Base-by-base conservation (phyloP, 2,797 vertebrate species). In the Dipus sagitta region DNA sequence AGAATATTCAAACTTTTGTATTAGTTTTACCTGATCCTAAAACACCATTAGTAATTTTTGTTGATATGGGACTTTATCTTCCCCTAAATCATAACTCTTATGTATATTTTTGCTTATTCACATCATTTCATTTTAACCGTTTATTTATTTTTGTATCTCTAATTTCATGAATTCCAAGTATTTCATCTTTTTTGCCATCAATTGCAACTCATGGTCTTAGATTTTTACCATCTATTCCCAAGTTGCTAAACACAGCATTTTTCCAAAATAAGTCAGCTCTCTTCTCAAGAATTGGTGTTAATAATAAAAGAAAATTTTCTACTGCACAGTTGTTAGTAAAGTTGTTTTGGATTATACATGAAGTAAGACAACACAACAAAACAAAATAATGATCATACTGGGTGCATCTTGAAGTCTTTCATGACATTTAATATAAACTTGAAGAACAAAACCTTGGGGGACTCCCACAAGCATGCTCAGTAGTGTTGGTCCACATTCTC, bases 1-100 rank as follows among this genome's bases (percentile, higher is more conserved):
- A 78, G 71, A 82, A 58, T 32, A 13, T 30, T 78, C 54, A 58
- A 17, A 58, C 47, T 47, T 47, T 47, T 7, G 11, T 47, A 47
- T 9, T 47, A 47, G 47, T 47, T 47, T 47, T 47, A 47, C 7
- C 30, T 87, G 38, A 92, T 90, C 38, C 84, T 75, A 87, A 92
- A 83, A 76, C 2, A 34, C 71, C 32, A 64, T 79, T 94, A 80
- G 12, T n/a, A n/a, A 76, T 92, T 94, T 94, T 38, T 89, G 21
- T 65, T 83, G 78, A 58, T 67, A 83, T 86, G 8, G 47, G 20
- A 13, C 32, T 94, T 86, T 24, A 38, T 88, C 60, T 77, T 79
- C 34, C 38, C 4, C 54, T 2, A 38, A 74, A 38, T 86, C 52
- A 47, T 90, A 84, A 74, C 82, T 20, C 30, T 26, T 34, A 21